phyloP scores from a whole-genome alignment of 2,888 invertebrate genomes.

The Cataglyphis rosenhaueri region DNA sequence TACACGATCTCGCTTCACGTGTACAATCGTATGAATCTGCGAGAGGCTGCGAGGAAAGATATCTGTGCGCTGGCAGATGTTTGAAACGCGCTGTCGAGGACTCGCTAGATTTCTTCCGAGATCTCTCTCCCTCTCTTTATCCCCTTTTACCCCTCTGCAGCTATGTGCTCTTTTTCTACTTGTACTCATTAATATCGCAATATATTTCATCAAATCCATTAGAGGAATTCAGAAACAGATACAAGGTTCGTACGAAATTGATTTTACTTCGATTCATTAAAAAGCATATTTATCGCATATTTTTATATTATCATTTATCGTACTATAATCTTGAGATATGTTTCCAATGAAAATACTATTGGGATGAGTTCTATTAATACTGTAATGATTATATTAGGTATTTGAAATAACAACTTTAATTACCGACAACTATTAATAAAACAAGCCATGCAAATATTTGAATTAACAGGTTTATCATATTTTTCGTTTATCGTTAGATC shows the following conservation, averaged over 20 bases:
- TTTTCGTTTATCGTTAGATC: neutral
- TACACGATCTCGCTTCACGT: conserved; percentile 57
- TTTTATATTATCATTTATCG: neutral
- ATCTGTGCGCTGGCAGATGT: conserved; percentile 77
- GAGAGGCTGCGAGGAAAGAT: conserved; percentile 70
- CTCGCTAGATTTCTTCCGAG: conserved; percentile 74
- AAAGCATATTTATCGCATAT: neutral
- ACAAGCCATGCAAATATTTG: neutral
- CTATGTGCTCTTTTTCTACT: conserved; percentile 29
- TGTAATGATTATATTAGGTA: neutral
- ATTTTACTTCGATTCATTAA: conserved; percentile 34
- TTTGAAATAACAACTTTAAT: neutral
- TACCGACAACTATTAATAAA: neutral
- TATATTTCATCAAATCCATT: conserved; percentile 29
- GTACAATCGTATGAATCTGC: conserved; percentile 65
- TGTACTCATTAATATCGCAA: conserved; percentile 42
- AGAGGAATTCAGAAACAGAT: conserved; percentile 1
- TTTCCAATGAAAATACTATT: conserved; percentile 16
- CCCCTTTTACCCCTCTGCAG: neutral
- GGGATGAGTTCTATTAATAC: neutral
- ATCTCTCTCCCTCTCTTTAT: conserved; percentile 60
- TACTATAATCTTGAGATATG: neutral
- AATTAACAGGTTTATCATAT: neutral
- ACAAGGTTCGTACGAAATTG: conserved; percentile 20
- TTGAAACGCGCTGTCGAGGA: conserved; percentile 80